Base-by-base conservation (phyloP, 2,797 vertebrate species). In the Rhinogobio ventralis region DNA sequence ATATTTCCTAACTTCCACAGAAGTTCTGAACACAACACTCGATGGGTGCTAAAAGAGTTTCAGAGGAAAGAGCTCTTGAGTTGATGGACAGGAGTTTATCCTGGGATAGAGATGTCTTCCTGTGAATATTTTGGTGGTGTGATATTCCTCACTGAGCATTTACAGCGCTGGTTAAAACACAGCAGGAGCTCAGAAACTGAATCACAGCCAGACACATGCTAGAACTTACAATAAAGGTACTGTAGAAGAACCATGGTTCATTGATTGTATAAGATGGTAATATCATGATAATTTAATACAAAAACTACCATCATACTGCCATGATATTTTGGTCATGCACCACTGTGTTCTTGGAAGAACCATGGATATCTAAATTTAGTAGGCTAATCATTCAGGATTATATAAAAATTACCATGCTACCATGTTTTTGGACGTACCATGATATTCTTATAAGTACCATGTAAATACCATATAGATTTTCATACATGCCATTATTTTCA, bases 51-150 rank as follows among this genome's bases (percentile, higher is more conserved):
- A 25, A 78, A 84, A 46, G 5, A 45, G 66, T 30, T 71, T 60
- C 11, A 78, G 14, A 77, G 25, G 51, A 76, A 77, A 68, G 46
- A 67, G 82, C 33, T 42, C 36, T 83, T 42, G 57, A n/a, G 39
- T 78, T 84, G 74, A 84, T 71, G 25, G 64, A 77, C 51, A 30
- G 51, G 64, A 77, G 82, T 84, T 84, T 69, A 77, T 84, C 49
- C 25, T 42, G 33, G 62, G 36, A 84, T 69, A 77, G 36, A 49
- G 25, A 69, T 30, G 64, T 78, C 66, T 42, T 55, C 8, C 51
- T 84, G 19, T n/a, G 62, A 67, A 75, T 66, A 39, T 76, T 75
- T 76, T 75, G 30, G 46, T 53, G 20, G 60, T 53, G 57, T 66
- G 71, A 53, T 83, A 66, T 19, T 67, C 19, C 60, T 66, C 46